phyloP scores from a whole-genome alignment of 2,113 vertebrate genomes.

The Brachypteracias leptosomus region DNA sequence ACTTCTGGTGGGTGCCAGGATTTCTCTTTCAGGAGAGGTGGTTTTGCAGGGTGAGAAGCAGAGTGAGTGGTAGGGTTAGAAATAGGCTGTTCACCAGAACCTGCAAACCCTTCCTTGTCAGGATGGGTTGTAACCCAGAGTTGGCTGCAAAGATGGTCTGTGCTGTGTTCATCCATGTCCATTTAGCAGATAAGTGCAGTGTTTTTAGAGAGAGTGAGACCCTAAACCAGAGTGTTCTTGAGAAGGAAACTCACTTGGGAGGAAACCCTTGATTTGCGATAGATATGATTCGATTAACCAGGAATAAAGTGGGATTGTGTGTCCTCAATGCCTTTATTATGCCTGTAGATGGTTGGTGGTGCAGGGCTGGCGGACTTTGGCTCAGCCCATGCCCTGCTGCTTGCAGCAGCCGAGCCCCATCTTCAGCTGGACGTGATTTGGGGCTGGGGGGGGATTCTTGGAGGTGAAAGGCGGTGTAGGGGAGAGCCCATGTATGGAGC shows the following conservation, averaged over 20 bases:
- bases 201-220: neutral
- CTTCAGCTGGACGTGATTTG: rapidly evolving
- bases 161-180: neutral
- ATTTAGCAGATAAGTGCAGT: neutral
- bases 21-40: neutral
- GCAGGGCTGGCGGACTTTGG: neutral
- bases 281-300: neutral
- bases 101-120: too few relatives aligned
- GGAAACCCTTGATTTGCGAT: neutral
- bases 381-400: neutral
- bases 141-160: rapidly evolving
- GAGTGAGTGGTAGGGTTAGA: neutral
- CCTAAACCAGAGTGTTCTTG: neutral
- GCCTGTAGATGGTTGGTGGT: neutral
- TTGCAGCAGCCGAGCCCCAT: neutral
- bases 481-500: neutral
- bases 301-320: neutral
- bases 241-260: neutral
- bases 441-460: neutral
- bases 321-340: neutral
- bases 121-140: rapidly evolving
- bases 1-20: neutral
- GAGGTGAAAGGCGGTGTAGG: neutral
- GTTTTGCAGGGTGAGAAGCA: neutral
- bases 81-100: neutral